These are phyloP conservation scores for Macaca nemestrina DNA, from an alignment of 2,113 vertebrate genomes.

Conservation along the genomic window DNA sequence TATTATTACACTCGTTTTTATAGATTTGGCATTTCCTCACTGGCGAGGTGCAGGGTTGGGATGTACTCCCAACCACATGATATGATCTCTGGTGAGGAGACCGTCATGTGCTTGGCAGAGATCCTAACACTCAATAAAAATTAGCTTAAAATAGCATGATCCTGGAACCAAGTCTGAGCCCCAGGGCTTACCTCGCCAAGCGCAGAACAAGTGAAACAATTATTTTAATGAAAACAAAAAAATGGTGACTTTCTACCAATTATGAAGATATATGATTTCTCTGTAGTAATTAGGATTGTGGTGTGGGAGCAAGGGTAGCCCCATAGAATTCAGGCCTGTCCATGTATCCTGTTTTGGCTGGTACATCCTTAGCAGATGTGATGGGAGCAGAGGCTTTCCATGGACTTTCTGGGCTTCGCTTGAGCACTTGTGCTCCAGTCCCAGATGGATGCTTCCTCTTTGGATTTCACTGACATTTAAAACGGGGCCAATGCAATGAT, in stretches of 20 bases:
- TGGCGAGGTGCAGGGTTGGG: neutral
- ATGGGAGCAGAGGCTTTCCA: neutral
- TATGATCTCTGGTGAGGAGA: neutral
- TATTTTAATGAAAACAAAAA: neutral
- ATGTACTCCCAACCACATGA: neutral
- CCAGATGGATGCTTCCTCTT: too few species aligned
- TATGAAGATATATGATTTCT: neutral
- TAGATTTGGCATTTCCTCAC: neutral
- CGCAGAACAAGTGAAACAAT: neutral
- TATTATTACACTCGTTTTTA: neutral
- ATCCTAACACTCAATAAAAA: neutral
- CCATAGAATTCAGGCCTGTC: neutral
- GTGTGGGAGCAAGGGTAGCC: neutral
- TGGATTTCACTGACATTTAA: neutral
- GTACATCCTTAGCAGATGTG: too few species aligned
- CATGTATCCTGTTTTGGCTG: neutral
- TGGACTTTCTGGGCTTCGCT: neutral
- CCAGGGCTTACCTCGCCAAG: neutral
- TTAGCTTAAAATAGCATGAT: neutral
- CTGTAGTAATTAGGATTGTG: neutral
- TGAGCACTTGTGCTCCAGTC: neutral
- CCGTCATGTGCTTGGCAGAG: neutral
- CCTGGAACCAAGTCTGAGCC: neutral
- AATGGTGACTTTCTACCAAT: neutral
- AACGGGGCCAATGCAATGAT: neutral